Percentiles rank a stretch among this genome's conserved stretches.
phyloP scores from a whole-genome alignment of 2,797 vertebrate species.

The Sebastes reedi region DNA sequence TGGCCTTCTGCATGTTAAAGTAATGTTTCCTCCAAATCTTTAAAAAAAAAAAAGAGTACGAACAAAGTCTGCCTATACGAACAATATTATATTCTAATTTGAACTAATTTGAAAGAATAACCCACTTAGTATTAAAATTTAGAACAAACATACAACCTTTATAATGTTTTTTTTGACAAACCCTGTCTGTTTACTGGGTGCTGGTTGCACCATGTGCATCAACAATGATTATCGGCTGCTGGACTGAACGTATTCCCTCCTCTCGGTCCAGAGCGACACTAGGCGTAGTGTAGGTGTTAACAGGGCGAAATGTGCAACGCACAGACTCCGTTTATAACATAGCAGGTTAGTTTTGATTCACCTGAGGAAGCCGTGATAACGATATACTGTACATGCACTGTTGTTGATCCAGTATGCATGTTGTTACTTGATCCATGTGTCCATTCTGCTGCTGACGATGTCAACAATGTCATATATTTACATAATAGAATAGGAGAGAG shows the following conservation, averaged over 20 bases:
- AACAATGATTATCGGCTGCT: constrained; percentile 12
- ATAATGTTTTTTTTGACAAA: constrained; percentile 51
- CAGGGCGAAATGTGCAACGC: neutral
- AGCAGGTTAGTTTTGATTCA: neutral
- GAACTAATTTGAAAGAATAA: constrained; percentile 37
- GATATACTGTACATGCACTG: neutral
- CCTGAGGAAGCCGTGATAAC: neutral
- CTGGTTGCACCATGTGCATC: constrained; percentile 35
- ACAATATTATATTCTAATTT: constrained; percentile 30
- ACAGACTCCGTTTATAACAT: neutral
- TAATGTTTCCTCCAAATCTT: constrained; percentile 22
- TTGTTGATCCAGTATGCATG: constrained; percentile 1
- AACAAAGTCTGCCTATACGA: constrained; percentile 28
- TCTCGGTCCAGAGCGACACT: neutral
- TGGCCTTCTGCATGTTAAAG: constrained; percentile 44
- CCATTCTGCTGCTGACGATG: constrained; percentile 10
- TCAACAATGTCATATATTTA: neutral
- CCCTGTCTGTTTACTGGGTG: constrained; percentile 45
- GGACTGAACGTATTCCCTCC: neutral
- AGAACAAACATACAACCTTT: constrained; percentile 18
- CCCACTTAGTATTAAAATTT: constrained; percentile 2
- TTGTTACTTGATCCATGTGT: constrained; percentile 14
- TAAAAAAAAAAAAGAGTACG: too few relatives aligned
- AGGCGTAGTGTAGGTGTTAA: neutral
- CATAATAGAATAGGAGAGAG: neutral